Percentiles rank a stretch among this genome's conserved stretches.
These are phyloP conservation scores for Caprella mutica DNA, from an alignment of 2,888 invertebrate species.

Conservation along the genomic window DNA sequence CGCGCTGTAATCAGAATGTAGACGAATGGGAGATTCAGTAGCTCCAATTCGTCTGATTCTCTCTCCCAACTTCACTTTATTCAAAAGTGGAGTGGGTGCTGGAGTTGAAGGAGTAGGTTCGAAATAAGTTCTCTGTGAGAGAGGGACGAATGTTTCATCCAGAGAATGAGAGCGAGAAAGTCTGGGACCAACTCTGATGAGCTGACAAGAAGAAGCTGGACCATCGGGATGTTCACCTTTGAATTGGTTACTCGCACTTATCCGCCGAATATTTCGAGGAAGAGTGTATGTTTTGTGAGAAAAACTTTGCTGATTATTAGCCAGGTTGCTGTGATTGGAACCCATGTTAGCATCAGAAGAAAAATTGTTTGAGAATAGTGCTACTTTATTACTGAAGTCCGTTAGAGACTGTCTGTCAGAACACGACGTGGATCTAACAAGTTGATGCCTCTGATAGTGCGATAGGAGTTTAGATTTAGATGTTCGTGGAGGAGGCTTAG, in stretches of 20 bases:
- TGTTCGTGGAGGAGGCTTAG: neutral
- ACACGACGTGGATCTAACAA: too few species aligned
- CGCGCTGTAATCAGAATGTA: too few species aligned
- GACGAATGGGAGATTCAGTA: slow-evolving; percentile 2
- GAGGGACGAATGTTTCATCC: slow-evolving; percentile 16
- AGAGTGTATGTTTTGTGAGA: slow-evolving; percentile 20
- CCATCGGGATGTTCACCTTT: slow-evolving; percentile 21
- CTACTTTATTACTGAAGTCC: too few species aligned
- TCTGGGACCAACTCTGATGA: slow-evolving; percentile 24
- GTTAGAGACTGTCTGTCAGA: too few species aligned
- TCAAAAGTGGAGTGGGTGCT: neutral
- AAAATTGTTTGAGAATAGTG: neutral
- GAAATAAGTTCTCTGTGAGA: slow-evolving; percentile 8
- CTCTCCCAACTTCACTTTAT: neutral
- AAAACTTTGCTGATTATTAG: neutral
- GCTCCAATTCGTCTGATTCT: neutral
- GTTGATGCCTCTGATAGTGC: too few species aligned
- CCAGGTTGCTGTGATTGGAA: neutral
- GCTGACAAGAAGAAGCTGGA: slow-evolving; percentile 15
- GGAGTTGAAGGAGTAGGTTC: slow-evolving; percentile 5
- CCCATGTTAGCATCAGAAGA: neutral
- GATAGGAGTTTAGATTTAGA: slow-evolving; percentile 3
- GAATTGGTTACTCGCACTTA: slow-evolving; percentile 11
- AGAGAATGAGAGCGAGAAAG: slow-evolving; percentile 31
- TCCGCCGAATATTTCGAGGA: slow-evolving; percentile 22